A percentile compares a stretch with the other conserved stretches of the same genome.
These are phyloP conservation scores for Odontocerum albicorne DNA, from an alignment of 2,888 invertebrate species.

Conservation along the genomic window DNA sequence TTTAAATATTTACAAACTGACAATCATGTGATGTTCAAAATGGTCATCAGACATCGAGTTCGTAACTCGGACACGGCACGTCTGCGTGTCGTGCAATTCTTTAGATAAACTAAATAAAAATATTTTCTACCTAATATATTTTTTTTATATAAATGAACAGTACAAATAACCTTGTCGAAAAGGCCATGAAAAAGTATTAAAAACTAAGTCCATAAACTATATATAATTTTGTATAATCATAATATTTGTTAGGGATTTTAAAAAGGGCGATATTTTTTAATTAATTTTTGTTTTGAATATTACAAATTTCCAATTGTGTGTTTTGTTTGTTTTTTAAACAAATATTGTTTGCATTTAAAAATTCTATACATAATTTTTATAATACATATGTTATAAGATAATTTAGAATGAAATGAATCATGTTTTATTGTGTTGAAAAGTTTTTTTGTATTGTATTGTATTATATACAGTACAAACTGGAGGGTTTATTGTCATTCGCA, in stretches of 20 bases:
- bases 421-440: too few relatives aligned
- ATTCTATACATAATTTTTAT: too few relatives aligned
- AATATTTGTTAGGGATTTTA: neutral
- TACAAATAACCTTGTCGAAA: constrained; percentile 6
- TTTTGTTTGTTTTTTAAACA: neutral
- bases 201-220: constrained; percentile 13
- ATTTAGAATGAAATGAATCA: too few relatives aligned
- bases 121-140: constrained; percentile 6
- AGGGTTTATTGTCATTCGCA: too few relatives aligned
- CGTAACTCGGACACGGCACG: neutral
- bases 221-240: neutral
- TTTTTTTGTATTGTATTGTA: too few relatives aligned
- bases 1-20: constrained; percentile 31
- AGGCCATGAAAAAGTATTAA: constrained; percentile 17
- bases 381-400: too few relatives aligned
- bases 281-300: neutral
- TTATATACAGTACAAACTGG: too few relatives aligned
- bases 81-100: neutral
- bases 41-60: constrained; percentile 6
- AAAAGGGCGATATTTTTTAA: neutral
- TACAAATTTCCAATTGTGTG: neutral
- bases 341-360: neutral
- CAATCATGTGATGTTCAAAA: constrained; percentile 9
- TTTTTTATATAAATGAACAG: constrained; percentile 7
- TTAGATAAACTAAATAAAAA: constrained; percentile 7